Evolutionary conservation across 2,888 invertebrate species (phyloP).

Genomic region (Heliconius charithonia): DNA sequence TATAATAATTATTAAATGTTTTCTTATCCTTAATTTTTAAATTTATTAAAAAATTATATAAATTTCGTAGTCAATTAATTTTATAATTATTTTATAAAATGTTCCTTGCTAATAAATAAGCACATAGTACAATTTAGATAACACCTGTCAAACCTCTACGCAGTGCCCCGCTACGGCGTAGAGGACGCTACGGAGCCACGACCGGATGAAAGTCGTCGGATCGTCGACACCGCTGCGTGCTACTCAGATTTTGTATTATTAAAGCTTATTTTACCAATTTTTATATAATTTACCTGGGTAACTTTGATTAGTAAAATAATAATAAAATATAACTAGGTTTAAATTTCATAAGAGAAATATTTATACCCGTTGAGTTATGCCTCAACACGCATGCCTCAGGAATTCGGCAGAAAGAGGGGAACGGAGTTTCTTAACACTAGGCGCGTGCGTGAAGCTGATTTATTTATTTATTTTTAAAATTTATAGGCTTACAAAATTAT

Average conservation of each 20-base stretch:
- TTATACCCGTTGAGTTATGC: too few species aligned
- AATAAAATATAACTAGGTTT: neutral
- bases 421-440: too few species aligned
- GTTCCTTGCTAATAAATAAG: neutral
- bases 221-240: constrained; percentile 37
- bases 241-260: constrained; percentile 10
- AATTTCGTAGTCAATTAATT: neutral
- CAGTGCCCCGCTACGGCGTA: constrained; percentile 48
- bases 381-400: too few species aligned
- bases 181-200: constrained; percentile 56
- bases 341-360: neutral
- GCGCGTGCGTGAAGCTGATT: too few species aligned
- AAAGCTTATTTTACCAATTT: neutral
- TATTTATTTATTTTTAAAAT: too few species aligned
- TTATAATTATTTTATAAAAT: neutral
- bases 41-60: neutral
- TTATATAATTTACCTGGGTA: neutral
- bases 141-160: constrained; percentile 15
- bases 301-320: neutral
- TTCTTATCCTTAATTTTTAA: neutral
- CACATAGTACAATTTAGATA: neutral
- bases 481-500: neutral
- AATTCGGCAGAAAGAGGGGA: too few species aligned
- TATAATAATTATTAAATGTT: neutral
- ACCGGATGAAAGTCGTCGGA: constrained; percentile 47